These are phyloP conservation scores for Chironomus striatipennis DNA, from an alignment of 1,140 invertebrate genomes.

Conservation along the genomic window DNA sequence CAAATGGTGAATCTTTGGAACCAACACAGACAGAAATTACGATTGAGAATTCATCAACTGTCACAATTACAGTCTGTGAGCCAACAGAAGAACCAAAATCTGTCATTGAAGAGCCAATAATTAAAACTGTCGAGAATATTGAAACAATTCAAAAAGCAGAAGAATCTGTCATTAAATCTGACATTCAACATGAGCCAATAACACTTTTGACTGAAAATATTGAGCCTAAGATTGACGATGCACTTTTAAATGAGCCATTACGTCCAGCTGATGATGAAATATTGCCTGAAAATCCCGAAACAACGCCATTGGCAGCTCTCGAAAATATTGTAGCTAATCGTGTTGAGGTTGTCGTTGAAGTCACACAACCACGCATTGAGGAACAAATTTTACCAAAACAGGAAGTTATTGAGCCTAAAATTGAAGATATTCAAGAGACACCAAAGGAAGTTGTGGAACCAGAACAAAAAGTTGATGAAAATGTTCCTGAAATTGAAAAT, in stretches of 20 bases:
- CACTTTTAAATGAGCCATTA: background rate
- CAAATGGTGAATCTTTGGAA: background rate
- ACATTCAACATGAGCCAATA: background rate
- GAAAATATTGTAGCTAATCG: conserved; percentile 10
- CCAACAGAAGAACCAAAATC: background rate
- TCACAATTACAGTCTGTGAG: background rate
- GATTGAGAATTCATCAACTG: background rate
- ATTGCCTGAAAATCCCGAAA: background rate
- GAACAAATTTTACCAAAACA: background rate
- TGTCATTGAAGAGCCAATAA: background rate
- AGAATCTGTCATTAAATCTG: background rate
- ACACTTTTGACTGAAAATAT: background rate
- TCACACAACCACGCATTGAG: background rate
- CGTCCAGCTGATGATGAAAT: conserved; percentile 11
- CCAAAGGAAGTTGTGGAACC: background rate
- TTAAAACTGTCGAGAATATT: background rate
- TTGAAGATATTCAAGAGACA: background rate
- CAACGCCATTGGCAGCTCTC: background rate
- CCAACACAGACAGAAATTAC: background rate
- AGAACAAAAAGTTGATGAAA: background rate
- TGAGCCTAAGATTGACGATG: background rate
- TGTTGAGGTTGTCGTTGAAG: background rate
- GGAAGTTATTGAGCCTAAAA: background rate
- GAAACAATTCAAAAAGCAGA: background rate
- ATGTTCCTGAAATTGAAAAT: background rate